Percentiles rank a stretch among this genome's conserved stretches.
Evolutionary conservation across 1,140 invertebrate species (phyloP).

Genomic region (Apis dorsata): DNA sequence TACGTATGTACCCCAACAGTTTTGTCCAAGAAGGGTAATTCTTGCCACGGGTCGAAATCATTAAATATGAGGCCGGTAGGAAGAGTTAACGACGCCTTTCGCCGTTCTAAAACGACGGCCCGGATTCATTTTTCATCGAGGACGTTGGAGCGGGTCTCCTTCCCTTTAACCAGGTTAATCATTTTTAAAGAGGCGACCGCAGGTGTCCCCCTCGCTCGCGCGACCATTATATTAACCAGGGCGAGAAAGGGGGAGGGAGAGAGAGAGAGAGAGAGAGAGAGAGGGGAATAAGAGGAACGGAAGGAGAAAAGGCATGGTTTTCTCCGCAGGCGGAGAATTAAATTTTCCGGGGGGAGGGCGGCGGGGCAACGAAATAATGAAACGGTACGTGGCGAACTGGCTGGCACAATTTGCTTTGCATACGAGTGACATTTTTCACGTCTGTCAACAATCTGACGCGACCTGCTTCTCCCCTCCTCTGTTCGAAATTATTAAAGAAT

Average conservation of each 20-base stretch:
- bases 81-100: conserved; percentile 70
- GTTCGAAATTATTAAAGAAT: conserved; percentile 23
- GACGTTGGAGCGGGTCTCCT: conserved; percentile 16
- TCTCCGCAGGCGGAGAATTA: conserved; percentile 53
- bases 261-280: neutral
- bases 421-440: conserved; percentile 69
- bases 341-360: conserved; percentile 57
- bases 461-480: neutral
- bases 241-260: neutral
- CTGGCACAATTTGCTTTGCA: conserved; percentile 69
- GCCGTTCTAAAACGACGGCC: conserved; percentile 42
- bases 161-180: conserved; percentile 67
- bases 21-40: conserved; percentile 6
- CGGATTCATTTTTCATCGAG: conserved; percentile 72
- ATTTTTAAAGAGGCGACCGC: conserved; percentile 73
- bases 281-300: neutral
- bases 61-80: conserved; percentile 32
- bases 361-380: conserved; percentile 65
- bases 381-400: conserved; percentile 50
- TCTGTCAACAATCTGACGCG: conserved; percentile 53
- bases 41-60: neutral
- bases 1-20: conserved; percentile 5
- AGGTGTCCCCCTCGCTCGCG: conserved; percentile 64
- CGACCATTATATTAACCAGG: conserved; percentile 56
- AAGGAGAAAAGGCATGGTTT: neutral